These are phyloP conservation scores for Limonius californicus DNA, from an alignment of 1,140 invertebrate genomes.

Conservation along the genomic window DNA sequence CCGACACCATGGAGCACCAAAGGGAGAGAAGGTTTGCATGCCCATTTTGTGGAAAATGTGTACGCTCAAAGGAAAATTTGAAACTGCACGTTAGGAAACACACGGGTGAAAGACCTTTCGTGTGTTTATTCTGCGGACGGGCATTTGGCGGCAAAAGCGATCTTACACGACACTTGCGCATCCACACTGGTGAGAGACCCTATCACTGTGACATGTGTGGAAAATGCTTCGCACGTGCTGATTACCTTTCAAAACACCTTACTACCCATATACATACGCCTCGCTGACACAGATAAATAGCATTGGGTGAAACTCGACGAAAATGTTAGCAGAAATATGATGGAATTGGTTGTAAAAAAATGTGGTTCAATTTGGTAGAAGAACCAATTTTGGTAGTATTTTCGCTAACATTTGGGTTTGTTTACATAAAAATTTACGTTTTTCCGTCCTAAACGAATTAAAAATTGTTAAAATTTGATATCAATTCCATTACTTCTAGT, in stretches of 20 bases:
- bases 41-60: conserved; percentile 85
- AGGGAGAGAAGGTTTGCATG: conserved; percentile 71
- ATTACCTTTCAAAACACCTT: conserved; percentile 86
- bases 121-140: conserved; percentile 79
- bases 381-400: no score
- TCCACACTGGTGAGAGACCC: conserved; percentile 81
- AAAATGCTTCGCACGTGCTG: conserved; percentile 83
- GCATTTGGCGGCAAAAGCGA: conserved; percentile 85
- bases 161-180: conserved; percentile 77
- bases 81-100: conserved; percentile 86
- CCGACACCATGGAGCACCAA: conserved; percentile 61
- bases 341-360: no score
- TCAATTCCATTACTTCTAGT: no score
- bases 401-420: no score
- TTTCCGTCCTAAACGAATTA: no score
- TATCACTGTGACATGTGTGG: conserved; percentile 89
- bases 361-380: no score
- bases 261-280: conserved; percentile 81
- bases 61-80: conserved; percentile 82
- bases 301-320: no score
- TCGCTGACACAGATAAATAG: conserved; percentile 43
- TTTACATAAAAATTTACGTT: no score
- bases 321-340: no score
- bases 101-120: conserved; percentile 82
- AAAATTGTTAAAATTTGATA: no score